Evolutionary conservation across 2,797 vertebrate species (phyloP).

Genomic region (Tragopan temminckii): DNA sequence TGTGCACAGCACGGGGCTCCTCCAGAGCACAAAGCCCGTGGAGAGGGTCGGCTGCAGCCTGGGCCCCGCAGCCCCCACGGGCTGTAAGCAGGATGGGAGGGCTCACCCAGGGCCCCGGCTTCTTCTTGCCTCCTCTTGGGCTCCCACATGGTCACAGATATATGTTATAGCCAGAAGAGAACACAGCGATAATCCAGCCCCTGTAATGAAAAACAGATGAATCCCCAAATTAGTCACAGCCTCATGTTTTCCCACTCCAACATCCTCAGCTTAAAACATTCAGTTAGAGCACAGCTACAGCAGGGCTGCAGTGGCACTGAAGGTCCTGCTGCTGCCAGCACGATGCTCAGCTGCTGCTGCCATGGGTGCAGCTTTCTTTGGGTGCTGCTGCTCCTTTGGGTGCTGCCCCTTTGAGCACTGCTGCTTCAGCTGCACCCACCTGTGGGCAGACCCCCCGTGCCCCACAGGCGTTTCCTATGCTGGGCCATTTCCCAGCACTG

Average conservation of each 20-base stretch:
- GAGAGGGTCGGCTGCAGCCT: rapidly evolving
- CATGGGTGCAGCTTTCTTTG: neutral
- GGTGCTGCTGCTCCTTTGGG: neutral
- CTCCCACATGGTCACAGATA: neutral
- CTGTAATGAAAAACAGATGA: conserved; percentile 33
- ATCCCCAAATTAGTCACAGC: conserved; percentile 44
- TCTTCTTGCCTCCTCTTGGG: neutral
- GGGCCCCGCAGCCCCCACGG: neutral
- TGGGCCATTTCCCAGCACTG: neutral
- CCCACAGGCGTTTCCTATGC: neutral
- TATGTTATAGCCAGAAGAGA: neutral
- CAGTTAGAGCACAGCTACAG: rapidly evolving
- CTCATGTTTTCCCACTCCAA: conserved; percentile 12
- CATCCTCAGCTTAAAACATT: rapidly evolving
- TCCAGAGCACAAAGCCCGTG: neutral
- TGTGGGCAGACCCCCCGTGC: rapidly evolving
- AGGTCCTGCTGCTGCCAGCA: rapidly evolving
- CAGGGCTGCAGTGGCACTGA: rapidly evolving
- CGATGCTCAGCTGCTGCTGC: rapidly evolving
- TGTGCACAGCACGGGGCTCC: rapidly evolving
- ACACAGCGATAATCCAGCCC: neutral
- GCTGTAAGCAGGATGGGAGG: rapidly evolving
- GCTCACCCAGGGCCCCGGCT: neutral
- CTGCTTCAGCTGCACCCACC: neutral
- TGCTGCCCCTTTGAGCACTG: neutral